phyloP scores from a whole-genome alignment of 2,797 vertebrate species.

The Megalops cyprinoides region DNA sequence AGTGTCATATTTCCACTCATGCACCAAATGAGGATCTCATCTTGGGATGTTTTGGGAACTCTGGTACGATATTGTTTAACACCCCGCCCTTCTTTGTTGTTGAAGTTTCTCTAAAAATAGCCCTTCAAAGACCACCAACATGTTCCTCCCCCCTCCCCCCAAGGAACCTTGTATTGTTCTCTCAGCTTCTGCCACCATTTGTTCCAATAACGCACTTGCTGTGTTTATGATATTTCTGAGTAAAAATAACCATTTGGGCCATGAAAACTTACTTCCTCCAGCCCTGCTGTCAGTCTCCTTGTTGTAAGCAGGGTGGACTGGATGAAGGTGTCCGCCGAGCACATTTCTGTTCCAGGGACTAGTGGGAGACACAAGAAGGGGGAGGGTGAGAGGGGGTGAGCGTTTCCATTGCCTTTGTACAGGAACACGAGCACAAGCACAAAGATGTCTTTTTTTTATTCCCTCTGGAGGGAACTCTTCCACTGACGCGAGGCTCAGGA shows the following conservation, averaged over 20 bases:
- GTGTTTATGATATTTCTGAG: background rate
- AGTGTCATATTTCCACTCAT: background rate
- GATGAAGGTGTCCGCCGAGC: slow-evolving; percentile 62
- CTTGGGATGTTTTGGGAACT: background rate
- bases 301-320: slow-evolving; percentile 46
- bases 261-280: slow-evolving; percentile 61
- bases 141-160: background rate
- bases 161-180: background rate
- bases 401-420: background rate
- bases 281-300: slow-evolving; percentile 56
- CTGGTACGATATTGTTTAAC: background rate
- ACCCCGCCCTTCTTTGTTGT: background rate
- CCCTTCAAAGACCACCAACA: background rate
- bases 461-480: slow-evolving; percentile 13
- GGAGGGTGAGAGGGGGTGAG: background rate
- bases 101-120: background rate
- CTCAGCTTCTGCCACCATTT: background rate
- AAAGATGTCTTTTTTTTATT: background rate
- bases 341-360: slow-evolving; percentile 49
- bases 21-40: background rate
- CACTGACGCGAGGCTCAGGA: slow-evolving; percentile 18
- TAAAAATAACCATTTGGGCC: background rate
- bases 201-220: background rate
- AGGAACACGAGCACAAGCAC: background rate
- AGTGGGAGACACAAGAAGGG: slow-evolving; percentile 20